Percentiles rank a stretch among this genome's conserved stretches.
These are phyloP conservation scores for Pempheris klunzingeri DNA, from an alignment of 2,797 vertebrate genomes.

Conservation along the genomic window DNA sequence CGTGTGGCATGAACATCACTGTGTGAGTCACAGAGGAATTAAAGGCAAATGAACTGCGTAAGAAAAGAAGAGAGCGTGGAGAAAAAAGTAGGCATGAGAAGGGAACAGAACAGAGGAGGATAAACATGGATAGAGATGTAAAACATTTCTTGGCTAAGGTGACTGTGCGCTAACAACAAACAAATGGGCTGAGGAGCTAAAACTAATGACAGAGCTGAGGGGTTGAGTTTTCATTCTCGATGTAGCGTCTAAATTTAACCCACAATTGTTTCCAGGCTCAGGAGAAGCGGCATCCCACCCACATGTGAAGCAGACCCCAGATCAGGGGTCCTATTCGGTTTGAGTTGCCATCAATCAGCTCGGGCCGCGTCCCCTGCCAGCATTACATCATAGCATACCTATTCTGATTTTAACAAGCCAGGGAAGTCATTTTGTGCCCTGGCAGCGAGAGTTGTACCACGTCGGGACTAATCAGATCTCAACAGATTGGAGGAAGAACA, in stretches of 20 bases:
- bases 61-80: constrained; percentile 16
- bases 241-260: constrained; percentile 72
- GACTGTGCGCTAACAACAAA: constrained; percentile 68
- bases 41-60: constrained; percentile 36
- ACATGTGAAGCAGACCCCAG: constrained; percentile 67
- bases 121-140: constrained; percentile 69
- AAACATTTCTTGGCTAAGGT: constrained; percentile 70
- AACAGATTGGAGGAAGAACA: constrained; percentile 66
- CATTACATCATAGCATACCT: constrained; percentile 77
- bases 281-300: constrained; percentile 65
- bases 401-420: constrained; percentile 58
- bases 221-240: constrained; percentile 62
- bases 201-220: constrained; percentile 70
- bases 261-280: constrained; percentile 78
- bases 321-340: constrained; percentile 63
- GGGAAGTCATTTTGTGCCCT: constrained; percentile 54
- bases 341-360: constrained; percentile 73
- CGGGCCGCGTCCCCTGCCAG: constrained; percentile 64
- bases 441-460: constrained; percentile 54
- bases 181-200: constrained; percentile 64
- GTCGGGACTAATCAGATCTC: constrained; percentile 62
- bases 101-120: constrained; percentile 30
- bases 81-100: constrained; percentile 5
- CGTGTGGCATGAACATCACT: constrained; percentile 35
- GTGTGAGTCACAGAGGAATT: constrained; percentile 32